phyloP scores from a whole-genome alignment of 2,113 vertebrate genomes.

The Dolichallabes microphthalmus region DNA sequence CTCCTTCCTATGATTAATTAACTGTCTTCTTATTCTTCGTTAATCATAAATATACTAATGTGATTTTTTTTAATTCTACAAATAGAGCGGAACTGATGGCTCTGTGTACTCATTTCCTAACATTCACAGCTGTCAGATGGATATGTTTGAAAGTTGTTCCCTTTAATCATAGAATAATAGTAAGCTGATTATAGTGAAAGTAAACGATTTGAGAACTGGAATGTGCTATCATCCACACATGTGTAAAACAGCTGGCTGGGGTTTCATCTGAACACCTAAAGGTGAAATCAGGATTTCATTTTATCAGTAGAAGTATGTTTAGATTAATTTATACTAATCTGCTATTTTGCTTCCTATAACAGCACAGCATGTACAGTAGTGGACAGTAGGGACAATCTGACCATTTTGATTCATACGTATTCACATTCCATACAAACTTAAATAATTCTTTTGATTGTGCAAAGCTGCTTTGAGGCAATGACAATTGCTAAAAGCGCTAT shows the following conservation, averaged over 20 bases:
- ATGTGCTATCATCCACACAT: not conserved
- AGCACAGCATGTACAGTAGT: not conserved
- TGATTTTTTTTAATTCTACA: not conserved
- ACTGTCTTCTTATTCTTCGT: constrained; percentile 25
- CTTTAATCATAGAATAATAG: constrained; percentile 36
- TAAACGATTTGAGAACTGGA: not conserved
- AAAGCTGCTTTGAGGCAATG: too few species aligned
- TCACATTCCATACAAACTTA: too few species aligned
- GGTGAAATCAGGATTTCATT: not conserved
- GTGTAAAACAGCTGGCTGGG: constrained; percentile 2
- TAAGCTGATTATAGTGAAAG: constrained; percentile 29
- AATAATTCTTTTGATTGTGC: too few species aligned
- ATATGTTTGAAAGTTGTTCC: constrained; percentile 27
- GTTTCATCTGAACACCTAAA: not conserved
- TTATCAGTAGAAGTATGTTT: not conserved
- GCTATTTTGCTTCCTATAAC: not conserved
- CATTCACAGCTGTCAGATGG: constrained; percentile 17
- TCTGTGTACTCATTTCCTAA: not conserved
- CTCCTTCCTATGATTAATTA: not conserved
- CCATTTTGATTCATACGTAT: too few species aligned
- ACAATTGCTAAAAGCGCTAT: too few species aligned
- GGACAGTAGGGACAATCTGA: too few species aligned
- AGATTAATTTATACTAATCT: not conserved
- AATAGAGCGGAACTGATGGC: constrained; percentile 22
- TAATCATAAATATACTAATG: constrained; percentile 15